Conservation (phyloP, 1,140 invertebrate species). For the Scylla paramamosain region DNA sequence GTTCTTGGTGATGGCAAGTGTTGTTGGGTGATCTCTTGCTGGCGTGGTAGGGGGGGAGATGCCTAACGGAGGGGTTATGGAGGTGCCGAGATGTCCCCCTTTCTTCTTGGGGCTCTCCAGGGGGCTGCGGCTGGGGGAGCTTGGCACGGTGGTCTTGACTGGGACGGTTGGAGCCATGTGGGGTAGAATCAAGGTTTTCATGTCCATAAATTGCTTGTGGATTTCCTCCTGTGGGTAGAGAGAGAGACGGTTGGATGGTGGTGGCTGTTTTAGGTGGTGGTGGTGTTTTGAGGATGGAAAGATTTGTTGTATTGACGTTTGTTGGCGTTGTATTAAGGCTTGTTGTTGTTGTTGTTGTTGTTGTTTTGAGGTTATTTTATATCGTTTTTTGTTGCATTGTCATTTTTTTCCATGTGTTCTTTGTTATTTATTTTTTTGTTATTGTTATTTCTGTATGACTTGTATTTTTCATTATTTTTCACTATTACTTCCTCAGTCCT, state of each 20-base stretch:
- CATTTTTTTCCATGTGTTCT: too few species aligned
- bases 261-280: too few species aligned
- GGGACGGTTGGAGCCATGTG: constrained; percentile 62
- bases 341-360: too few species aligned
- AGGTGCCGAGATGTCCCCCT: background rate
- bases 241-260: background rate
- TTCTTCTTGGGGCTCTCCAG: constrained; percentile 65
- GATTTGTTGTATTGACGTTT: too few species aligned
- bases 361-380: too few species aligned
- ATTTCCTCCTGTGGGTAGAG: constrained; percentile 57
- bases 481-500: too few species aligned
- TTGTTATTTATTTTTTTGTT: too few species aligned
- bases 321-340: too few species aligned
- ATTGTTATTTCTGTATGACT: too few species aligned
- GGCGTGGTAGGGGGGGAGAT: constrained; percentile 60
- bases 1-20: constrained; percentile 67
- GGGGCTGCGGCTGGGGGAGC: constrained; percentile 42
- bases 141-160: background rate
- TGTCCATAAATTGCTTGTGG: constrained; percentile 61
- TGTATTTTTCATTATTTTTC: too few species aligned
- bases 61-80: background rate
- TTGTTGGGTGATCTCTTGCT: constrained; percentile 55
- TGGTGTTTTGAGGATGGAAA: too few species aligned
- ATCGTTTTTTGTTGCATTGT: too few species aligned
- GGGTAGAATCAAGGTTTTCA: constrained; percentile 60